Percentiles rank a stretch among this genome's conserved stretches.
phyloP scores from a whole-genome alignment of 2,888 invertebrate species.

The Parnassius orleans region DNA sequence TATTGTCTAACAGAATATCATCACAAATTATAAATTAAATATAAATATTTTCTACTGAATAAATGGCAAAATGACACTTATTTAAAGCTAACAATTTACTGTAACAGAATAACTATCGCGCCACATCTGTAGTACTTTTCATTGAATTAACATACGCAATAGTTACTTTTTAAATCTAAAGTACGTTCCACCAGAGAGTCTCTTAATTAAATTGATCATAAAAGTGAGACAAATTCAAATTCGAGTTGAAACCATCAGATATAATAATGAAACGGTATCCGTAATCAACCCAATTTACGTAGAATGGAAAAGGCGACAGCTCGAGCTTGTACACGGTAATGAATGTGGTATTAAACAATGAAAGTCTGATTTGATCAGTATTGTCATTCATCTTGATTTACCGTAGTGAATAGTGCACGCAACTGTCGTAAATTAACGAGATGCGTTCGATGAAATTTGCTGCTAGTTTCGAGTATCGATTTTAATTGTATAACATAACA shows the following conservation, averaged over 20 bases:
- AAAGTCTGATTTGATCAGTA: slow-evolving; percentile 64
- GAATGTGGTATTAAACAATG: slow-evolving; percentile 55
- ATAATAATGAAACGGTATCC: slow-evolving; percentile 7
- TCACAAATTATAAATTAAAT: too few relatives aligned
- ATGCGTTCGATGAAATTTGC: too few relatives aligned
- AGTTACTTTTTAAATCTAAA: not conserved
- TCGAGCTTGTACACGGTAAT: slow-evolving; percentile 43
- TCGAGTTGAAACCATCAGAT: not conserved
- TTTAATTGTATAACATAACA: too few relatives aligned
- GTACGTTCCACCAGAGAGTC: too few relatives aligned
- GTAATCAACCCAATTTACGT: slow-evolving; percentile 44
- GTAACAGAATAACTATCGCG: too few relatives aligned
- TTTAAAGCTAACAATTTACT: too few relatives aligned
- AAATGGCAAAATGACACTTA: too few relatives aligned
- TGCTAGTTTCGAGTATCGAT: too few relatives aligned
- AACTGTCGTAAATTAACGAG: slow-evolving; percentile 10
- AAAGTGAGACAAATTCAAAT: not conserved
- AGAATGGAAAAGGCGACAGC: slow-evolving; percentile 36
- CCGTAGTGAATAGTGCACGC: slow-evolving; percentile 55
- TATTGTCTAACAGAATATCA: too few relatives aligned
- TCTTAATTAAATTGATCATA: not conserved
- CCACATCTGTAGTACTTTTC: too few relatives aligned
- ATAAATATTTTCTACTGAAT: too few relatives aligned
- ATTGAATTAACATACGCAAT: not conserved
- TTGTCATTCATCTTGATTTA: slow-evolving; percentile 70